Evolutionary conservation across 2,113 vertebrate genomes (phyloP).

Genomic region (Dolichotis patagonum): DNA sequence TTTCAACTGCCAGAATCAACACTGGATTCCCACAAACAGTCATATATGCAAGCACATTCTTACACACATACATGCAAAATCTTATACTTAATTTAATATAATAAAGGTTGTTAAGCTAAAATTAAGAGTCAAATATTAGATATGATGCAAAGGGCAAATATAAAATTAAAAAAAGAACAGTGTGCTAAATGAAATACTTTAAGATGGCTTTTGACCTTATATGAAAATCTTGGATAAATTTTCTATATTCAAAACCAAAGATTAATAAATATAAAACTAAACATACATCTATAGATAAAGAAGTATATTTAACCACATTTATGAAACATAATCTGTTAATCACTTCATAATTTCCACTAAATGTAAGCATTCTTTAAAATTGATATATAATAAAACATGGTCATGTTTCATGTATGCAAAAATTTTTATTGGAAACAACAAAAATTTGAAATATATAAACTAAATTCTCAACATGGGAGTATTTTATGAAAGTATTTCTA

Average conservation of each 20-base stretch:
- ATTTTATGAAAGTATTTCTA: background rate
- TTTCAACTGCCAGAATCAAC: background rate
- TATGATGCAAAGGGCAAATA: background rate
- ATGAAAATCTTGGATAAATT: background rate
- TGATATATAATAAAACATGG: background rate
- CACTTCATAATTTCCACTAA: background rate
- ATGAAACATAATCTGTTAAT: background rate
- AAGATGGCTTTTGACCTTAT: background rate
- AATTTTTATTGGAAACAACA: background rate
- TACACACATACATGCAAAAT: background rate
- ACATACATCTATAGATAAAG: background rate
- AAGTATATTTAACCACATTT: background rate
- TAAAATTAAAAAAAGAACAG: background rate
- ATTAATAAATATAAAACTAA: slow-evolving; percentile 23
- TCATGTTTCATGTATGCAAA: background rate
- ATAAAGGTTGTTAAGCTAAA: background rate
- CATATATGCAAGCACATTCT: background rate
- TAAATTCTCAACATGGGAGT: background rate
- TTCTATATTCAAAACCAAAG: background rate
- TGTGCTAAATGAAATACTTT: background rate
- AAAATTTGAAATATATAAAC: background rate
- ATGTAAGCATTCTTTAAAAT: background rate
- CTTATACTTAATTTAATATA: background rate
- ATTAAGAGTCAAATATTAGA: background rate
- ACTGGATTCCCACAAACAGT: background rate